These are phyloP conservation scores for Sebastes oblongus DNA, from an alignment of 2,797 vertebrate species.

Conservation along the genomic window DNA sequence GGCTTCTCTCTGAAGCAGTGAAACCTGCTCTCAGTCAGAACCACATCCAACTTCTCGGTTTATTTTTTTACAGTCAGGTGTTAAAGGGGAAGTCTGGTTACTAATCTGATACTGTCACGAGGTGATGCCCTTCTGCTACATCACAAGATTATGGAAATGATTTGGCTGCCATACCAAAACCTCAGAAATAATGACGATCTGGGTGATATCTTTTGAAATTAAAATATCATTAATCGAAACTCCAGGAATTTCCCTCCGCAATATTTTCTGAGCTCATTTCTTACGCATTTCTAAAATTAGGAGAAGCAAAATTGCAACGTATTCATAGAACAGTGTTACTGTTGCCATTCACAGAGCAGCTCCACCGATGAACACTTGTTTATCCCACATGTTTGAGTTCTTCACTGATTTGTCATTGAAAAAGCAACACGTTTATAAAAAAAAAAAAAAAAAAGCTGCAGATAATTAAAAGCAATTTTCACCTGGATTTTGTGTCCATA, in stretches of 20 bases:
- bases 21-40: not conserved
- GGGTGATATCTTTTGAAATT: not conserved
- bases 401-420: not conserved
- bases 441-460: too few species aligned
- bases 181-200: not conserved
- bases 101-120: not conserved
- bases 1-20: not conserved
- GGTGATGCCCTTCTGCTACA: not conserved
- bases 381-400: too few species aligned
- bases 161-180: not conserved
- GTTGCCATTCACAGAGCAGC: not conserved
- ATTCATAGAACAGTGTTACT: not conserved
- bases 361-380: not conserved
- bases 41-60: not conserved
- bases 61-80: slow-evolving; percentile 25
- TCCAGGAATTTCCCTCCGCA: not conserved
- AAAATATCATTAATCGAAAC: not conserved
- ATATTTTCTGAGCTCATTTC: not conserved
- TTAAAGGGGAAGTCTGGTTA: slow-evolving; percentile 29
- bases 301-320: not conserved
- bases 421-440: too few species aligned
- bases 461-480: too few species aligned
- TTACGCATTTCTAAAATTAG: not conserved
- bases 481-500: too few species aligned
- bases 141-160: not conserved